Conservation (phyloP, 2,113 vertebrate genomes). For the Oreocharis arfaki region DNA sequence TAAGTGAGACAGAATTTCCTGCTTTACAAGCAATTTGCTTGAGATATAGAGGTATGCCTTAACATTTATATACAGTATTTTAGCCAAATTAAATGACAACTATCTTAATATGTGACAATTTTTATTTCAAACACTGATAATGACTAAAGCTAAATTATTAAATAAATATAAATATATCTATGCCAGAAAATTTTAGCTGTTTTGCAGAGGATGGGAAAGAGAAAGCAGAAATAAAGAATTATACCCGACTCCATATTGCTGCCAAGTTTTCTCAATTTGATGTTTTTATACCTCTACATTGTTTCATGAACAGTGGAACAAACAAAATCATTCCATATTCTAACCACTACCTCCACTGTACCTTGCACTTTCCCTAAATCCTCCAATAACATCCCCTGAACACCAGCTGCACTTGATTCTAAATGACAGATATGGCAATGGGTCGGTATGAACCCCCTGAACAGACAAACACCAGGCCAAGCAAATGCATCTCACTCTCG, state of each 20-base stretch:
- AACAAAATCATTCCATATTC: neutral
- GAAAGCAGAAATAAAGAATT: neutral
- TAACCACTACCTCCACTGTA: neutral
- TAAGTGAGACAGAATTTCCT: neutral
- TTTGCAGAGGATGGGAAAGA: neutral
- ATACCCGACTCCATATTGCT: neutral
- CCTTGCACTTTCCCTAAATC: neutral
- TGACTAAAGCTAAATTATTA: neutral
- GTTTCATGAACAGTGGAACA: neutral
- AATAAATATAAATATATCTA: neutral
- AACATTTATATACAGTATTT: neutral
- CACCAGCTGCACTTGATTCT: neutral
- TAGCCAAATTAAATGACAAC: neutral
- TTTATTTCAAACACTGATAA: neutral
- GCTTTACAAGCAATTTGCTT: neutral
- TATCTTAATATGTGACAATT: neutral
- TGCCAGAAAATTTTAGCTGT: neutral
- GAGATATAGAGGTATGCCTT: neutral
- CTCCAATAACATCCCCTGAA: neutral
- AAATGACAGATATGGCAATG: neutral
- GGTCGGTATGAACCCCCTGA: neutral
- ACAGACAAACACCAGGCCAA: neutral
- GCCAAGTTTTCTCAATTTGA: neutral
- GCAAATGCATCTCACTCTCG: accelerated
- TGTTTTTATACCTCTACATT: neutral